Evolutionary conservation across 2,113 vertebrate species (phyloP).

Genomic region (Eulemur macaco): DNA sequence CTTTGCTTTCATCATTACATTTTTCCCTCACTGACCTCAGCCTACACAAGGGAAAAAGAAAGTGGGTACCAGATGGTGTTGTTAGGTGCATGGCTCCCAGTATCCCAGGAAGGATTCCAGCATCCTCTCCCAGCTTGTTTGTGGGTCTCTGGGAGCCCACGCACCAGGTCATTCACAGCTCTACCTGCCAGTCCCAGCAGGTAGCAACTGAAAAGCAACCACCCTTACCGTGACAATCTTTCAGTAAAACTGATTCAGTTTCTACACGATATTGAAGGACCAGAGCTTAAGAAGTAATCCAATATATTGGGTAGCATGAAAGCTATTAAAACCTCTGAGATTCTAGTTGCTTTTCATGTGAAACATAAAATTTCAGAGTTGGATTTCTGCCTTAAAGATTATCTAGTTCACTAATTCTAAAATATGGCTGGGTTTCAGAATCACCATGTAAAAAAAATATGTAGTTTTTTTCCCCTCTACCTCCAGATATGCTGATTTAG

Average conservation of each 20-base stretch:
- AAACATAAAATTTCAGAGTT: neutral
- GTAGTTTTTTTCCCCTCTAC: neutral
- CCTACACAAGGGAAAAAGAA: conserved; percentile 30
- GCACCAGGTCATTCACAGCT: neutral
- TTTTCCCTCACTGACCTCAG: neutral
- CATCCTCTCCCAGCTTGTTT: neutral
- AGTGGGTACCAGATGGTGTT: neutral
- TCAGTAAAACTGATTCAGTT: neutral
- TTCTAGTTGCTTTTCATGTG: neutral
- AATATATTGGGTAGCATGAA: neutral
- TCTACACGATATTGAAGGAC: neutral
- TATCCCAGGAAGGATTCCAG: neutral
- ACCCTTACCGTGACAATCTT: neutral
- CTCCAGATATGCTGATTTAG: neutral
- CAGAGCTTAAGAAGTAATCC: neutral
- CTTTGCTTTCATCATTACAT: neutral
- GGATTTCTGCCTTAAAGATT: neutral
- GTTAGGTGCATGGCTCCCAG: neutral
- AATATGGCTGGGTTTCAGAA: neutral
- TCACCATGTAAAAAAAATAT: neutral
- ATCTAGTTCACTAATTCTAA: neutral
- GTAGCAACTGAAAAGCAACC: neutral
- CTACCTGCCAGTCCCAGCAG: neutral
- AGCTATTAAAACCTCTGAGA: neutral
- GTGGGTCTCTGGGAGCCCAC: neutral